Evolutionary conservation across 2,888 invertebrate genomes (phyloP), one percentile per base, ranked within the genome.

Genomic region (Bombyx huttoni): DNA sequence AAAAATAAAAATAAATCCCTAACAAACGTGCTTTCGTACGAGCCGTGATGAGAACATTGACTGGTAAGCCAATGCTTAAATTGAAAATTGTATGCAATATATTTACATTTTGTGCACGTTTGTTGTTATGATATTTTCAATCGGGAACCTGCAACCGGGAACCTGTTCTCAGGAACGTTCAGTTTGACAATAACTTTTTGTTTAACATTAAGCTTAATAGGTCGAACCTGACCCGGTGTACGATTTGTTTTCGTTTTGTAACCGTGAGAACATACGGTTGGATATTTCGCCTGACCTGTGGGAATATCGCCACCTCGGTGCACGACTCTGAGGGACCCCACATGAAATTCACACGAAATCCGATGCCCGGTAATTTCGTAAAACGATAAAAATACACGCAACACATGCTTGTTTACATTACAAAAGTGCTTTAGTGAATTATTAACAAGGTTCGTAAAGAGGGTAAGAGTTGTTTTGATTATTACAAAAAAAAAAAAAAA

Each of bases 291-390:
- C 7, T 40, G 40, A 40, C 40, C 40, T 40, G 40, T 40, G 40
- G 40, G 40, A 40, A 40, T 40, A 40, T 40, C 12, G 40, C 40
- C 40, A 40, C 40, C 40, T 40, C 40, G 40, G 40, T 40, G 40
- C 9, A 40, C 40, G 40, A 74, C 54, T 55, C 56, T 13, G 49
- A 24, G 53, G 56, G 74, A 74, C 76, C 75, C 61, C 73, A 74
- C 76, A 69, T 68, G 55, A 59, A 53, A 58, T 54, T 58, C 47
- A 58, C 35, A 61, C 54, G 77, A 68, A 72, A 78, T 64, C 57
- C 58, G 65, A 78, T 67, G 63, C 55, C 65, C 57, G 59, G 57
- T 65, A 62, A 65, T 68, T 63, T 61, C 64, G 61, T 66, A 63
- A 59, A 52, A 51, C 56, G 59, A 57, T 62, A 59, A 67, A 24